These are phyloP conservation scores for Autographa gamma DNA, from an alignment of 2,888 invertebrate species.

Conservation along the genomic window DNA sequence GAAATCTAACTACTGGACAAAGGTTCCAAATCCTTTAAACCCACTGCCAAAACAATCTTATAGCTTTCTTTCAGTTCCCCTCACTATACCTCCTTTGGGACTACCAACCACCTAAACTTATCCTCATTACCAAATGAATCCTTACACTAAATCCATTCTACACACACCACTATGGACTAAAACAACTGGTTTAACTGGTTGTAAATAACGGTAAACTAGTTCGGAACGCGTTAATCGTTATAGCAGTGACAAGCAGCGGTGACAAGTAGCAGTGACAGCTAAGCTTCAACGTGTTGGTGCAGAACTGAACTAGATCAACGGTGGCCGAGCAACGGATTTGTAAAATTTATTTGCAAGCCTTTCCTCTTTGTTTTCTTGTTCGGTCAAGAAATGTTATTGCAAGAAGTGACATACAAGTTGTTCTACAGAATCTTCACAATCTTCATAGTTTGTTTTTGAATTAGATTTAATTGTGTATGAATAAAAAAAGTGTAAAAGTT, in stretches of 20 bases:
- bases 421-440: no score
- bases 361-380: slow-evolving; percentile 63
- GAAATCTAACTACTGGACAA: no score
- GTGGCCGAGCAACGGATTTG: slow-evolving; percentile 79
- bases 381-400: slow-evolving; percentile 17
- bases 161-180: slow-evolving; percentile 16
- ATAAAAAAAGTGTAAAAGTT: no score
- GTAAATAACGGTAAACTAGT: slow-evolving; percentile 56
- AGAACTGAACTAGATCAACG: slow-evolving; percentile 79
- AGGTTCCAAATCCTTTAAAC: no score
- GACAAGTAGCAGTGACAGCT: slow-evolving; percentile 63
- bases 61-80: no score
- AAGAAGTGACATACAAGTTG: slow-evolving; percentile 61
- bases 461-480: no score
- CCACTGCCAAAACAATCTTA: no score
- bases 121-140: slow-evolving; percentile 6
- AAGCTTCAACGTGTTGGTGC: slow-evolving; percentile 80
- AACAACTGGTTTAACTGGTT: slow-evolving; percentile 43
- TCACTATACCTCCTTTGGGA: no score
- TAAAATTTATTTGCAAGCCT: slow-evolving; percentile 79
- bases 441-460: no score
- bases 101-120: not conserved
- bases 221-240: slow-evolving; percentile 63
- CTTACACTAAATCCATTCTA: slow-evolving; percentile 21
- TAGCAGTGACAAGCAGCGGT: no score